Base-by-base conservation (phyloP, 2,797 vertebrate genomes). In the Melanotaenia maccullochi region DNA sequence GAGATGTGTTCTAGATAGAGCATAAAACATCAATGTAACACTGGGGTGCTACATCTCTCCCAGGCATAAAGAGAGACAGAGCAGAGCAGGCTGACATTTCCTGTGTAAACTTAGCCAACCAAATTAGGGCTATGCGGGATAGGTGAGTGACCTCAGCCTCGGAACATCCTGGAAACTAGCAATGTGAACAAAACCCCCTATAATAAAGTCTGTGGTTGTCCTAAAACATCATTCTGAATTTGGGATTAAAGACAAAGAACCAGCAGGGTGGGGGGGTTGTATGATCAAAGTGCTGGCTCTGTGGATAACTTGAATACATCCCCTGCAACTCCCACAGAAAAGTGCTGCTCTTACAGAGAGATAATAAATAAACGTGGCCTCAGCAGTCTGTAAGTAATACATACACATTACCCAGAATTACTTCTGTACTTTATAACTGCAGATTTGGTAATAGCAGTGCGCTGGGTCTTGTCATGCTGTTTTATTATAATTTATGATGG, bases 351-450 rank as follows among this genome's bases (percentile, higher is more conserved):
- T 60, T 38, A 25, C 40, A 51, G 24, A 49, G 55, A 77, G n/a
- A 28, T 77, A 79, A 87, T 84, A 77, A 89, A 87, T 87, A 87
- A 83, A 78, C 80, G 82, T 73, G 68, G 86, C 87, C 89, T 88
- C 85, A 86, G 56, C 36, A 88, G 85, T 80, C 52, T 78, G 75
- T 76, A 78, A 78, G 74, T 84, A 82, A 90, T 93, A 90, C 90
- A 93, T 91, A 85, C 28, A 56, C 79, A 88, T 91, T 91, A 92
- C 86, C 83, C 84, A 78, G 90, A 90, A 92, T 93, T 93, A 89
- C 90, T 86, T 86, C 63, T 73, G 28, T 82, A 90, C 84, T 91
- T 89, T 79, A 83, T 84, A 85, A 87, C 78, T 65, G 79, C 85
- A 78, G 79, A 82, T 89, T 90, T 85, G 82, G 84, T 84, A 87